Evolutionary conservation across 2,888 invertebrate genomes (phyloP).

Genomic region (Meiosimyza platycephala): DNA sequence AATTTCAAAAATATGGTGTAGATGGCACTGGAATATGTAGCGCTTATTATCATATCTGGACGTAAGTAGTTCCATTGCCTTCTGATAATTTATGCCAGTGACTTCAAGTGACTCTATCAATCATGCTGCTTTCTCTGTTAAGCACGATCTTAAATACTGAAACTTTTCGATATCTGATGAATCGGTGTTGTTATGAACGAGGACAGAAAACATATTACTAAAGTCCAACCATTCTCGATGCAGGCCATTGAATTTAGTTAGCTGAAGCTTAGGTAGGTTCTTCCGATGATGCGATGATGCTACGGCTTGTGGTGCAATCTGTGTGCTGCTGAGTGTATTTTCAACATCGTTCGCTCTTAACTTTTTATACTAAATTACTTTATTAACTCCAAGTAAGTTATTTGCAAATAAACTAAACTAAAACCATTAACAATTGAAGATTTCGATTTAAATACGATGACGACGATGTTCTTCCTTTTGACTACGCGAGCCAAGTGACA

Average conservation of each 20-base stretch:
- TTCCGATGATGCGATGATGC: neutral
- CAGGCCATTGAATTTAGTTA: conserved; percentile 19
- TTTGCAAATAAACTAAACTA: no score
- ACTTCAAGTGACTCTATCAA: conserved; percentile 25
- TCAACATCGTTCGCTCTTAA: neutral
- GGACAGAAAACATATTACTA: conserved; percentile 16
- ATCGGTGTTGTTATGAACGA: conserved; percentile 7
- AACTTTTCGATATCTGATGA: conserved; percentile 24
- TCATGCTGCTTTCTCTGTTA: conserved; percentile 15
- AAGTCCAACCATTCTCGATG: conserved; percentile 24
- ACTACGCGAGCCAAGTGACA: no score
- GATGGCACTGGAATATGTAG: conserved; percentile 34
- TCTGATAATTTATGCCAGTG: conserved; percentile 19
- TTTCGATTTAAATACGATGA: no score
- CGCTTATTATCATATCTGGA: conserved; percentile 30
- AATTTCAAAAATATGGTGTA: conserved; percentile 35
- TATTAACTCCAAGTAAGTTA: no score
- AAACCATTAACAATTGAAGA: no score
- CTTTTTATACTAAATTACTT: no score
- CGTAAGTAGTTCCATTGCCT: conserved; percentile 17
- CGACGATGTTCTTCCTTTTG: no score
- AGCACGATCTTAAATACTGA: conserved; percentile 22
- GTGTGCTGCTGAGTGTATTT: neutral
- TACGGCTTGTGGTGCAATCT: neutral
- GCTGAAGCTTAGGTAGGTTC: conserved; percentile 22